Conservation (phyloP, 1,140 invertebrate species). For the Prorops nasuta region DNA sequence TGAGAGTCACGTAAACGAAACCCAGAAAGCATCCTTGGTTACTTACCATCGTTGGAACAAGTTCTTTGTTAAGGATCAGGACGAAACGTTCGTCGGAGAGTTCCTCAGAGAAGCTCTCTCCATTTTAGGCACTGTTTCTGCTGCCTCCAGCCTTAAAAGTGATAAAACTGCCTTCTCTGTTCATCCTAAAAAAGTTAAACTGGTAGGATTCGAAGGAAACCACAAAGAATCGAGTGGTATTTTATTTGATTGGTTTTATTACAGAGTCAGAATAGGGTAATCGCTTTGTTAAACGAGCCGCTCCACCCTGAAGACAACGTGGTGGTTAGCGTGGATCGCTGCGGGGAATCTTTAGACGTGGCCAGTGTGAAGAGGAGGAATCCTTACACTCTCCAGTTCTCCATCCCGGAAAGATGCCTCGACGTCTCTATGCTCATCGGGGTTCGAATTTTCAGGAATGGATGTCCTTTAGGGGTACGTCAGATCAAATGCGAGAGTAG, state of each 20-base stretch:
- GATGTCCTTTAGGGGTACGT: conserved; percentile 70
- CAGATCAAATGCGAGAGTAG: conserved; percentile 84
- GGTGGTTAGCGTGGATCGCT: conserved; percentile 74
- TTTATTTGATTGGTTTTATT: conserved; percentile 18
- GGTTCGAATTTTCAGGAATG: conserved; percentile 76
- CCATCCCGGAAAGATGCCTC: conserved; percentile 73
- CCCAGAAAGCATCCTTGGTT: conserved; percentile 65
- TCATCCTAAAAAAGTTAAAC: conserved; percentile 77
- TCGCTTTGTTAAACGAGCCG: conserved; percentile 75
- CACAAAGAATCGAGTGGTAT: too few relatives aligned
- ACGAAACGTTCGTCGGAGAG: conserved; percentile 77
- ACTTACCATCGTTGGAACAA: conserved; percentile 75
- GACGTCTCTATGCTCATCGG: conserved; percentile 80
- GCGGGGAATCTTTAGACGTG: conserved; percentile 74
- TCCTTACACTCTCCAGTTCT: conserved; percentile 78
- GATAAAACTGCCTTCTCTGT: conserved; percentile 73
- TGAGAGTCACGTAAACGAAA: conserved; percentile 62
- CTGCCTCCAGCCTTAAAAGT: conserved; percentile 49
- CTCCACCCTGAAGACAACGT: conserved; percentile 71
- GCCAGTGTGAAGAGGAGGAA: conserved; percentile 73
- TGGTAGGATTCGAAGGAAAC: too few relatives aligned
- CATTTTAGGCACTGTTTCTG: conserved; percentile 64
- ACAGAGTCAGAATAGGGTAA: conserved; percentile 79
- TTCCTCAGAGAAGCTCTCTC: conserved; percentile 74
- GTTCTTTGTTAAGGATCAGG: conserved; percentile 73